Evolutionary conservation across 2,797 vertebrate species (phyloP).

Genomic region (Melanotaenia trifasciata): DNA sequence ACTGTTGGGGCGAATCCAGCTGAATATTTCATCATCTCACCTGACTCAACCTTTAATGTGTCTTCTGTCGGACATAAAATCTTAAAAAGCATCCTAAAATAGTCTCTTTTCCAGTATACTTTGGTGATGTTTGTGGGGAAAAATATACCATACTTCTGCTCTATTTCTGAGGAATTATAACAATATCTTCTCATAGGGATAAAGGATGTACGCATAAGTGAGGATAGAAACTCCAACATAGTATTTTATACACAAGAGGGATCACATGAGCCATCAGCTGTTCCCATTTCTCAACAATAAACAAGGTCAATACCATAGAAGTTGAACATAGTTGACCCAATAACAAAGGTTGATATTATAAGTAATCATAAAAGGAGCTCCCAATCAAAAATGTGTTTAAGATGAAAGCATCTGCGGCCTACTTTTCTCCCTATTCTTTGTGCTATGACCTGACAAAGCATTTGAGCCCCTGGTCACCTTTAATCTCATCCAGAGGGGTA

Average conservation of each 20-base stretch:
- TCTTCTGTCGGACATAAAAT: not conserved
- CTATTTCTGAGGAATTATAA: too few relatives aligned
- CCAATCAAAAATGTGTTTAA: not conserved
- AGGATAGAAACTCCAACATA: not conserved
- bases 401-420: not conserved
- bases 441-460: constrained; percentile 16
- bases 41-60: constrained; percentile 2
- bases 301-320: not conserved
- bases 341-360: not conserved
- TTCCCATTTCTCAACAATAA: not conserved
- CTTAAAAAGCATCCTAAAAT: not conserved
- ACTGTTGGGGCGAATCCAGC: not conserved
- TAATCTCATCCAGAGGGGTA: constrained; percentile 31
- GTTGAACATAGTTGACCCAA: not conserved
- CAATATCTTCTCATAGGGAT: not conserved
- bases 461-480: constrained; percentile 6
- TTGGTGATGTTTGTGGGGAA: too few relatives aligned
- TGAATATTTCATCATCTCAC: constrained; percentile 41
- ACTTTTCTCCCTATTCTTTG: not conserved
- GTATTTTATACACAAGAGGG: not conserved
- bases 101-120: too few relatives aligned
- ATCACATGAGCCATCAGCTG: not conserved
- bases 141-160: too few relatives aligned
- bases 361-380: not conserved
- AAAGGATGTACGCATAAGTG: not conserved